Evolutionary conservation across 2,797 vertebrate genomes (phyloP).

Genomic region (Fistularia commersonii): DNA sequence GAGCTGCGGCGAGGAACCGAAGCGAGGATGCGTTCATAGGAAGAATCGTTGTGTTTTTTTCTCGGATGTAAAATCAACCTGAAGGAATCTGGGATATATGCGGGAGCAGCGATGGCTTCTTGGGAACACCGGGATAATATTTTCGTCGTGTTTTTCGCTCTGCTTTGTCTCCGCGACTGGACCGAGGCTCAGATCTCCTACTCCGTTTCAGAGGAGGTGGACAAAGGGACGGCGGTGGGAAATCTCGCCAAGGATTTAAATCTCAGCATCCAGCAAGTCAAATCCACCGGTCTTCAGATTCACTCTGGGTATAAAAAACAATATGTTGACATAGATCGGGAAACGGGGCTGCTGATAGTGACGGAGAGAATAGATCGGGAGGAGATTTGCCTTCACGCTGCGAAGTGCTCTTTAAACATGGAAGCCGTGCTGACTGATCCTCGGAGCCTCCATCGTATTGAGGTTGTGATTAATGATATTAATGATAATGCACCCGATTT

Average conservation of each 20-base stretch:
- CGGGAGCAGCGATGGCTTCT: slow-evolving; percentile 44
- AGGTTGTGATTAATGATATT: slow-evolving; percentile 49
- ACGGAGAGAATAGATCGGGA: slow-evolving; percentile 64
- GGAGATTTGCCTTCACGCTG: slow-evolving; percentile 43
- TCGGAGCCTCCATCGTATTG: slow-evolving; percentile 61
- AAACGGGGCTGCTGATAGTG: slow-evolving; percentile 49
- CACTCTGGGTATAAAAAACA: slow-evolving; percentile 70
- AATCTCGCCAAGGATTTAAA: slow-evolving; percentile 83
- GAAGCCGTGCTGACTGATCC: slow-evolving; percentile 74
- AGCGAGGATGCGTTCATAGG: slow-evolving; percentile 11
- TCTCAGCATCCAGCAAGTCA: slow-evolving; percentile 75
- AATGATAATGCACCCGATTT: slow-evolving; percentile 59
- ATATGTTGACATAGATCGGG: slow-evolving; percentile 66
- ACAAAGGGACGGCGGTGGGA: slow-evolving; percentile 80
- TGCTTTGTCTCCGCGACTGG: slow-evolving; percentile 58
- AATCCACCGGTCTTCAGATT: slow-evolving; percentile 73
- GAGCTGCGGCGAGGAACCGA: slow-evolving; percentile 1
- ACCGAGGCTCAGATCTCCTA: slow-evolving; percentile 77
- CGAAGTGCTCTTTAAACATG: slow-evolving; percentile 54
- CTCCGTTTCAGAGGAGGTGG: slow-evolving; percentile 84
- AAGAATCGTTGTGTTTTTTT: too few relatives aligned
- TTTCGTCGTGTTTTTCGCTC: slow-evolving; percentile 34
- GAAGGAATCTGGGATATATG: too few relatives aligned
- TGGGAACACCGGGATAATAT: slow-evolving; percentile 33
- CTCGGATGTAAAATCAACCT: too few relatives aligned